Percentiles rank a stretch among this genome's conserved stretches.
Conservation (phyloP, 2,888 invertebrate species). For the Pseudolycoriella hygida region DNA sequence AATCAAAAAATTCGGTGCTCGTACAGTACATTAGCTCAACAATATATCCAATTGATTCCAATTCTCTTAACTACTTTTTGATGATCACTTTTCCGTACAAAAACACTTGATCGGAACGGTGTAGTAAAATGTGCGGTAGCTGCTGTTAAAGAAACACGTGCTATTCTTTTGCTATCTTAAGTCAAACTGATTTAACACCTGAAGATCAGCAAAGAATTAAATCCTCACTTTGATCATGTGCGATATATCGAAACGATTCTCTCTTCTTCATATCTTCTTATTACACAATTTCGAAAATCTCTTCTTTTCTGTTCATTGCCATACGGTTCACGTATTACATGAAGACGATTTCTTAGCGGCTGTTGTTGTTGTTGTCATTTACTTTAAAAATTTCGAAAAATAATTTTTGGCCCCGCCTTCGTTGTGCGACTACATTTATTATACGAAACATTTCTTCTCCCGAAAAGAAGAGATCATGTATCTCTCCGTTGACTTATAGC, state of each 20-base stretch:
- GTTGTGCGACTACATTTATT: neutral
- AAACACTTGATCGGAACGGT: neutral
- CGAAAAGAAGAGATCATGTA: constrained; percentile 6
- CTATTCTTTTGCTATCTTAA: too few relatives aligned
- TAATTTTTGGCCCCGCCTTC: constrained; percentile 1
- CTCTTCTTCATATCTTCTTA: too few relatives aligned
- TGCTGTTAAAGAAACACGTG: too few relatives aligned
- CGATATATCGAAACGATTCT: too few relatives aligned
- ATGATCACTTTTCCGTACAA: neutral
- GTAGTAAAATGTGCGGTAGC: too few relatives aligned
- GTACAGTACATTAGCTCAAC: neutral
- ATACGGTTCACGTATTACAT: neutral
- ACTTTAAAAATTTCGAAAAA: neutral
- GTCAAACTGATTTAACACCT: too few relatives aligned
- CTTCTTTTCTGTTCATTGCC: neutral
- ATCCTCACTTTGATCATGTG: too few relatives aligned
- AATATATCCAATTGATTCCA: neutral
- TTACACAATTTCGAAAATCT: too few relatives aligned
- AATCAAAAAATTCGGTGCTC: neutral
- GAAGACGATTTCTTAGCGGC: neutral
- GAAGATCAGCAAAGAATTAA: too few relatives aligned
- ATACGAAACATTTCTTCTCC: neutral
- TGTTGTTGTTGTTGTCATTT: too few relatives aligned
- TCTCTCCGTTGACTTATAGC: constrained; percentile 3
- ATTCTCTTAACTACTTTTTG: neutral